Evolutionary conservation across 2,888 invertebrate genomes (phyloP).

Genomic region (Melangyna quadrimaculata): DNA sequence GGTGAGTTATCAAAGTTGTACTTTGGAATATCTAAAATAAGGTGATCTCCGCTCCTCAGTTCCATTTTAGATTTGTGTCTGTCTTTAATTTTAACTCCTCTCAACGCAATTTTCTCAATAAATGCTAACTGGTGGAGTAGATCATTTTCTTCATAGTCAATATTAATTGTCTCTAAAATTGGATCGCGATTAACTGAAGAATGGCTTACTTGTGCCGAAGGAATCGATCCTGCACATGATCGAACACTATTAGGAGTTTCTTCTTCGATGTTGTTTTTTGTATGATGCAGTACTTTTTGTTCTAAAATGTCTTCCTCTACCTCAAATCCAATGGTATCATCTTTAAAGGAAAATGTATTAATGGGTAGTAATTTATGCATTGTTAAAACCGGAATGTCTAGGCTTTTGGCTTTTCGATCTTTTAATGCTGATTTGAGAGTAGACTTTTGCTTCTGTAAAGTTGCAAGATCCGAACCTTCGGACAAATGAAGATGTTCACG

Average conservation of each 20-base stretch:
- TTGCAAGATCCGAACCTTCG: slow-evolving; percentile 90
- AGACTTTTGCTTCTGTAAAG: slow-evolving; percentile 89
- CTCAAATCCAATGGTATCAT: slow-evolving; percentile 91
- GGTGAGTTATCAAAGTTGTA: slow-evolving; percentile 81
- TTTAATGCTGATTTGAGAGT: slow-evolving; percentile 88
- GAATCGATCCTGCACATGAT: slow-evolving; percentile 81
- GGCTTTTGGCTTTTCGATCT: slow-evolving; percentile 90
- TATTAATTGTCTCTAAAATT: slow-evolving; percentile 81
- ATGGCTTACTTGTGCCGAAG: slow-evolving; percentile 78
- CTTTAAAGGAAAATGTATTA: slow-evolving; percentile 93
- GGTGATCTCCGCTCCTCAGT: slow-evolving; percentile 80
- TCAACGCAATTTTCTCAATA: slow-evolving; percentile 80
- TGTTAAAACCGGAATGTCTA: slow-evolving; percentile 92
- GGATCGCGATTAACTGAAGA: slow-evolving; percentile 78
- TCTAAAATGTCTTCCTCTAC: slow-evolving; percentile 85
- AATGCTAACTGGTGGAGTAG: slow-evolving; percentile 82
- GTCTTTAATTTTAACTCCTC: slow-evolving; percentile 81
- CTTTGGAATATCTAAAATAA: slow-evolving; percentile 80
- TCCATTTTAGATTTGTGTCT: slow-evolving; percentile 80
- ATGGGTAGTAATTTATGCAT: slow-evolving; percentile 89
- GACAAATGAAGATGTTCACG: slow-evolving; percentile 90
- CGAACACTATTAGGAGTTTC: slow-evolving; percentile 82
- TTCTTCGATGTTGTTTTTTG: slow-evolving; percentile 81
- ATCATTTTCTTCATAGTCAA: slow-evolving; percentile 84
- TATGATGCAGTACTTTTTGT: slow-evolving; percentile 82